Evolutionary conservation across 2,113 vertebrate genomes (phyloP).

Genomic region (Dasyprocta punctata): DNA sequence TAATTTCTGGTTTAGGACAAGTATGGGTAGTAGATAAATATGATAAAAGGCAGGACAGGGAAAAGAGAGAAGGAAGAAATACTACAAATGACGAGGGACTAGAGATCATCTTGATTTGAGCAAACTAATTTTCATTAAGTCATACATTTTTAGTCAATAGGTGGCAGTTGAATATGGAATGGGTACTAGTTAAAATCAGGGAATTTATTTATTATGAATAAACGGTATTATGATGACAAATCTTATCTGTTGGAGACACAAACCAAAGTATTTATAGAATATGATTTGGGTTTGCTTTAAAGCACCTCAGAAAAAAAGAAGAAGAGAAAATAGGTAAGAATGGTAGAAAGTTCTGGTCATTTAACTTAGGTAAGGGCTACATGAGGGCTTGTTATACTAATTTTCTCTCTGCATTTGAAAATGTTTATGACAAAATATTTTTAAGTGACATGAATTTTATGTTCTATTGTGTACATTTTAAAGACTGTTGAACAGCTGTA

Average conservation of each 20-base stretch:
- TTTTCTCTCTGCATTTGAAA: background rate
- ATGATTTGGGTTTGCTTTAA: background rate
- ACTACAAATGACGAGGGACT: background rate
- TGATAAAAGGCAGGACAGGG: background rate
- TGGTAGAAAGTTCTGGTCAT: background rate
- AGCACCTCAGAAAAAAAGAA: background rate
- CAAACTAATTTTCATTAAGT: background rate
- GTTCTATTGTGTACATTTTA: background rate
- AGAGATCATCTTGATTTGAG: background rate
- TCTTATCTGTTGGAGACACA: background rate
- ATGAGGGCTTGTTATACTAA: background rate
- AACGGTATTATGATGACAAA: background rate
- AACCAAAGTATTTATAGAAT: slow-evolving; percentile 7
- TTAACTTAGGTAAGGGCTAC: background rate
- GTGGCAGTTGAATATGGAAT: background rate
- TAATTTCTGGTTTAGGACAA: background rate
- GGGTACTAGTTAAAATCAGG: background rate
- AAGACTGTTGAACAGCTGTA: no score
- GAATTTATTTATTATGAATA: background rate
- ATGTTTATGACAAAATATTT: background rate
- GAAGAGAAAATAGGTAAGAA: background rate
- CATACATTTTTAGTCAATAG: background rate
- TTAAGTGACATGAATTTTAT: background rate
- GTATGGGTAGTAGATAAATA: background rate
- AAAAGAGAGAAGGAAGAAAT: background rate